Evolutionary conservation across 2,113 vertebrate species (phyloP), one percentile per base, ranked within the genome.

Genomic region (Phrynosoma platyrhinos): DNA sequence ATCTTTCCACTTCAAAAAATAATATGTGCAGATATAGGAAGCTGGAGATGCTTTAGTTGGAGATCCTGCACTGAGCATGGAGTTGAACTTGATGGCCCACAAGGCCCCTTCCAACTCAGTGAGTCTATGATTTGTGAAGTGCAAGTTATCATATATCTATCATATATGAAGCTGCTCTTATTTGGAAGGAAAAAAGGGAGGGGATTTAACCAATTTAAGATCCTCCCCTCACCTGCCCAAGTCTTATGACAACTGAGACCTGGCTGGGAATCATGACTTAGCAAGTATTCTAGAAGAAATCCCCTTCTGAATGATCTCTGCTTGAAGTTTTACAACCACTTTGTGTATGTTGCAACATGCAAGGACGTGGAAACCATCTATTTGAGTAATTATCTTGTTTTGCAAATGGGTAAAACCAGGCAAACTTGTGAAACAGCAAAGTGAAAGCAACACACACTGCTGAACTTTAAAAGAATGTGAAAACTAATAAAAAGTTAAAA

Each of bases 341-440:
- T 95, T 96, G 94, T 90, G 92, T 95, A 94, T 91, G 79, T 95
- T 93, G 94, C 90, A 95, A 94, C 79, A 87, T 40, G 83, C 88
- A 95, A 95, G 94, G 96, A 94, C 95, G 95, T 93, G 95, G 94
- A 95, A 95, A 95, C 81, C 40, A 87, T 86, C 92, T 91, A 71
- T 93, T 93, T 90, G 88, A 92, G 52, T 88, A 94, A 87, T 95
- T 95, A 87, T 95, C 90, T 93, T 92, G 93, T 74, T 32, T 83
- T 94, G 95, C 96, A 96, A 97, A 96, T 95, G 92, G 93, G 93
- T 93, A 95, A 94, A 86, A 95, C 92, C 91, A 96, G 96, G 96
- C 96, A 97, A 97, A 97, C 91, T 89, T 7, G 94, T 97, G 95
- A 92, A 89, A 93, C 82, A 21, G 90, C 87, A 82, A 90, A 93